Base-by-base conservation (phyloP, 1,140 invertebrate species). In the Diploscapter pachys region DNA sequence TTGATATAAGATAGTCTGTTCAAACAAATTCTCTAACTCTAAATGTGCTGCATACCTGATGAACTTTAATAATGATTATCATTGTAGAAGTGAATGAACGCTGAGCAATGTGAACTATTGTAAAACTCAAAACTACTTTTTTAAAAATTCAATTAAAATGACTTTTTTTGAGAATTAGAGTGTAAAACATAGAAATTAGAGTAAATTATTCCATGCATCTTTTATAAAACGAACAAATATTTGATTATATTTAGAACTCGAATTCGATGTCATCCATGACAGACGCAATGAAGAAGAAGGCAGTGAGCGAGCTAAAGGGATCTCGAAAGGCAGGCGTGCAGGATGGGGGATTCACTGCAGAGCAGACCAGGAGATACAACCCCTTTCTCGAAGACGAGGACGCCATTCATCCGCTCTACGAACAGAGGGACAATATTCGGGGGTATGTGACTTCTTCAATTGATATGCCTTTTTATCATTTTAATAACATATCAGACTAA, bases 251-350 rank as follows among this genome's bases (percentile, higher is more conserved):
- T 8, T n/a, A 68, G 51, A 13, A 52, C 52, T 68, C 66, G 51
- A 52, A 11, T 68, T 68, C 66, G 6, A 52, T 68, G 66, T 55
- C 66, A 31, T 5, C 52, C 49, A 55, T 68, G 6, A 52, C 66
- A 0, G 66, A 11, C 5, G 66, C 66, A 68, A 6, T 68, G 5
- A 55, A 68, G 5, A 90, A 91, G 11, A 89, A 82, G 4, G 76
- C 89, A 51, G 86, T 88, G 54, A 89, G 49, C 77, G 87, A 89
- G 55, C 88, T 90, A 51, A 88, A 87, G 90, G 80, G 87, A 90
- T 75, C 83, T 89, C 87, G 91, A 11, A 89, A 64, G 66, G 52
- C 73, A 73, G 11, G 75, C 79, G 13, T 55, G 48, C 51, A 86
- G 88, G 90, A 52, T 88, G 87, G 90, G 80, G 87, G 90, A 75